Evolutionary conservation across 2,113 vertebrate genomes (phyloP).

Genomic region (Entomyzon cyanotis): DNA sequence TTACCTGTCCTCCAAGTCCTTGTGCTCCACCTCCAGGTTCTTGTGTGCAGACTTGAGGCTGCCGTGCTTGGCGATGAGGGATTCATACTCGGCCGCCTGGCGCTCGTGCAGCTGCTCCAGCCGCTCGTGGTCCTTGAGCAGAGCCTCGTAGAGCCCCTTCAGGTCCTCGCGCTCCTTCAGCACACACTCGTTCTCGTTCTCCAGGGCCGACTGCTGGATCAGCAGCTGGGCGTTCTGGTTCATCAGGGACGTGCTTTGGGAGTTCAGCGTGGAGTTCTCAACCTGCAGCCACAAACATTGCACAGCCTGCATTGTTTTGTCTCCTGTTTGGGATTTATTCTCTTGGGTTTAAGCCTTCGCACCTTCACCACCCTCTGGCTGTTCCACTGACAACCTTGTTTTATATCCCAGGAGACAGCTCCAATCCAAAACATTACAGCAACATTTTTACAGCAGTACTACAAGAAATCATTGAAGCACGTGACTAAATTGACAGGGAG

Average conservation of each 20-base stretch:
- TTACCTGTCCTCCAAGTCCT: slow-evolving; percentile 94
- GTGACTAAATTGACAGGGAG: background rate
- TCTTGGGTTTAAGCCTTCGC: background rate
- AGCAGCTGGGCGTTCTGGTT: slow-evolving; percentile 92
- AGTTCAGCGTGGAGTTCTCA: slow-evolving; percentile 93
- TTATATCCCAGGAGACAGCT: background rate
- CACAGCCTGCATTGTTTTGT: background rate
- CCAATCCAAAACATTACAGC: background rate
- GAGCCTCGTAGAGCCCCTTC: slow-evolving; percentile 86
- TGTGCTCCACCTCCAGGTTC: slow-evolving; percentile 92
- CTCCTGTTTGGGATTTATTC: background rate
- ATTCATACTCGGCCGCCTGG: slow-evolving; percentile 90
- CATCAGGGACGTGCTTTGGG: slow-evolving; percentile 89
- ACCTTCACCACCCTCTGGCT: background rate
- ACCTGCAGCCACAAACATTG: slow-evolving; percentile 76
- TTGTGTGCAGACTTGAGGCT: slow-evolving; percentile 90
- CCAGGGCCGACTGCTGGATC: slow-evolving; percentile 88
- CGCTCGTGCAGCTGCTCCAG: slow-evolving; percentile 92
- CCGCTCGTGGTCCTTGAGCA: slow-evolving; percentile 93
- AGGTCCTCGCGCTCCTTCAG: slow-evolving; percentile 91
- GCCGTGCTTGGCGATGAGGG: slow-evolving; percentile 91
- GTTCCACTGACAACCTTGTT: background rate
- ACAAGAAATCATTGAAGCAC: background rate
- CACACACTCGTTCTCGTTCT: slow-evolving; percentile 87
- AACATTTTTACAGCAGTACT: background rate